phyloP scores from a whole-genome alignment of 37 sponge, comb jelly and placozoan species.

The Petrosia ficiformis region DNA sequence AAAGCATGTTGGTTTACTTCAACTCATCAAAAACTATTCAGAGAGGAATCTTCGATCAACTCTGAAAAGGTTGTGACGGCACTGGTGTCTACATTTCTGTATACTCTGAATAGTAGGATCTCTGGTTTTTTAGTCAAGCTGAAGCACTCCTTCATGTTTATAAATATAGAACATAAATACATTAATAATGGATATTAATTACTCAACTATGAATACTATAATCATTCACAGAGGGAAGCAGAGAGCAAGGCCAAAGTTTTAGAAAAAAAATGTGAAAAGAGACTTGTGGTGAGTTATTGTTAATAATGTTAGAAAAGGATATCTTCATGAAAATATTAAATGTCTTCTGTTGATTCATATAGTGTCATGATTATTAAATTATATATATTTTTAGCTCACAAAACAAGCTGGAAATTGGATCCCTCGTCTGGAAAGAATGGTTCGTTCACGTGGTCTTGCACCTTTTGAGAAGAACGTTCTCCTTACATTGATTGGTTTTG shows the following conservation, averaged over 20 bases:
- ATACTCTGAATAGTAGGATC: too few species aligned
- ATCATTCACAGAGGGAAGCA: slow-evolving; percentile 55
- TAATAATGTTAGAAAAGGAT: not conserved
- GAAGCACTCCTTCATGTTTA: too few species aligned
- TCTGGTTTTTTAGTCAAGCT: too few species aligned
- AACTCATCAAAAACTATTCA: too few species aligned
- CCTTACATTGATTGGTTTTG: slow-evolving; percentile 60
- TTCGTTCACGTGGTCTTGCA: slow-evolving; percentile 44
- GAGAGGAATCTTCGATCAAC: too few species aligned
- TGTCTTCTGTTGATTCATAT: too few species aligned
- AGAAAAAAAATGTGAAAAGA: slow-evolving; percentile 66
- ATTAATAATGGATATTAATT: too few species aligned
- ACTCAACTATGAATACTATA: not conserved
- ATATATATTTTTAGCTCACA: slow-evolving; percentile 50
- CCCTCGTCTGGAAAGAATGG: slow-evolving; percentile 85
- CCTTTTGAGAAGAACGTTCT: slow-evolving; percentile 78
- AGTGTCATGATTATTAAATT: not conserved
- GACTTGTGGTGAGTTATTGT: slow-evolving; percentile 47
- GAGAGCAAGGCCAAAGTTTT: slow-evolving; percentile 60
- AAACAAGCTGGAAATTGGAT: slow-evolving; percentile 60
- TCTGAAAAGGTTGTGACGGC: too few species aligned
- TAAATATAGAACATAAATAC: too few species aligned
- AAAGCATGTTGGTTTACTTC: too few species aligned
- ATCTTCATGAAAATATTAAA: not conserved
- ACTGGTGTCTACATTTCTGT: too few species aligned